Evolutionary conservation across 2,113 vertebrate species (phyloP), one percentile per base, ranked within the genome.

Genomic region (Equus quagga): DNA sequence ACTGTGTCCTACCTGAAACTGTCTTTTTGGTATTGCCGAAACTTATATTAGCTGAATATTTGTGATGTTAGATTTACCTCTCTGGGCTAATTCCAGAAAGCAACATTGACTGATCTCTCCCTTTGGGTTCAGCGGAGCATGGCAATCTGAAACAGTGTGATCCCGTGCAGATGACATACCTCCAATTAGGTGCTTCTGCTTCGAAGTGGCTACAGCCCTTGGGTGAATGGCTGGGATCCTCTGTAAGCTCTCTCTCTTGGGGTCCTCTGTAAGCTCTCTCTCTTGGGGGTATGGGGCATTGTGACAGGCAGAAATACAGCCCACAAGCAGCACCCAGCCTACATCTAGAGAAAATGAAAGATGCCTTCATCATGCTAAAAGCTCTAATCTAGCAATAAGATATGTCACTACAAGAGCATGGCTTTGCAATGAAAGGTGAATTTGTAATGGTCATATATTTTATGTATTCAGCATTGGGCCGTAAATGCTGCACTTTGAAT

Each of bases 111-210:
- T 69, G 96, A 95, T 97, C 93, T 96, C 92, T 97, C 97, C 64
- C 41, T 98, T 98, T 97, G 97, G 98, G 98, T 98, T 99, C 97
- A 97, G 86, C 98, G 98, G 97, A 96, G 95, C 97, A 97, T 98
- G 98, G 97, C 96, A 98, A 97, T 97, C 85, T 97, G 98, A 98
- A 98, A 98, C 96, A 98, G 97, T 98, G 97, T 98, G 97, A 98
- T 98, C 97, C 97, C 92, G 97, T 98, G 97, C 97, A 98, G 98
- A 98, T 98, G 98, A 98, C 97, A 98, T 98, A 96, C 92, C 98
- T 98, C 97, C 97, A 98, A 97, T 98, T 98, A 98, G 98, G 96
- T 97, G 98, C 98, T 98, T 98, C 97, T 92, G 96, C 98, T 98
- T 98, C 31, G 81, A 98, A 97, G 91, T 98, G 98, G 97, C 94